These are phyloP conservation scores for Falco peregrinus DNA, from an alignment of 2,797 vertebrate species.

Conservation along the genomic window DNA sequence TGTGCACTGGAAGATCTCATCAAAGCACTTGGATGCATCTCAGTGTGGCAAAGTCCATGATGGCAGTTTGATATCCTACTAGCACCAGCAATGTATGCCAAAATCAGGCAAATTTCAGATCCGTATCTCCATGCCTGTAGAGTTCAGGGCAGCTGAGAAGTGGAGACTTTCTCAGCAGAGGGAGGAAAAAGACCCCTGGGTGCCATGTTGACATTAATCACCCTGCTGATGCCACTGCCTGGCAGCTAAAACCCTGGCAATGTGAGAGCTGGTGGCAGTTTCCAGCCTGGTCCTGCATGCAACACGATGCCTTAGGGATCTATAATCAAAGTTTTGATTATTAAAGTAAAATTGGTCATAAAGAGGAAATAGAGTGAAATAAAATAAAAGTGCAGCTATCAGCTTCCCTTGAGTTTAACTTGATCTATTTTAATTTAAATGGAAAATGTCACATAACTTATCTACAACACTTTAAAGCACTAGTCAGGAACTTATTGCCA, in stretches of 20 bases:
- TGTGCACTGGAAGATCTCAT: not conserved
- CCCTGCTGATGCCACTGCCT: not conserved
- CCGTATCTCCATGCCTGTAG: not conserved
- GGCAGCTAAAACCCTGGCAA: not conserved
- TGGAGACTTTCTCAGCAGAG: not conserved
- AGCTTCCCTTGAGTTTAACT: conserved; percentile 28
- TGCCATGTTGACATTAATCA: not conserved
- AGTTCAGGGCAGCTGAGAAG: not conserved
- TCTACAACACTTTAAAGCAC: not conserved
- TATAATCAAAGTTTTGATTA: conserved; percentile 9
- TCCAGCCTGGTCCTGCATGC: not conserved
- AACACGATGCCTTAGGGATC: not conserved
- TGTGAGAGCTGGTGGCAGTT: not conserved
- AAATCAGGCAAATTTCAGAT: not conserved
- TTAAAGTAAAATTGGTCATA: conserved; percentile 21
- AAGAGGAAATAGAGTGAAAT: conserved; percentile 29
- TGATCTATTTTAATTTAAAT: conserved; percentile 59
- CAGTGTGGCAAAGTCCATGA: not conserved
- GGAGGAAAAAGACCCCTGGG: not conserved
- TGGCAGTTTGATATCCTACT: not conserved
- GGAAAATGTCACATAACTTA: conserved; percentile 23
- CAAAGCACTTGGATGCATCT: not conserved
- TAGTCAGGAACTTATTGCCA: not conserved
- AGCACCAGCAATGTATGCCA: not conserved
- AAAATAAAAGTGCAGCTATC: conserved; percentile 36